These are phyloP conservation scores for Gorsachius magnificus DNA, from an alignment of 2,797 vertebrate species.

Conservation along the genomic window DNA sequence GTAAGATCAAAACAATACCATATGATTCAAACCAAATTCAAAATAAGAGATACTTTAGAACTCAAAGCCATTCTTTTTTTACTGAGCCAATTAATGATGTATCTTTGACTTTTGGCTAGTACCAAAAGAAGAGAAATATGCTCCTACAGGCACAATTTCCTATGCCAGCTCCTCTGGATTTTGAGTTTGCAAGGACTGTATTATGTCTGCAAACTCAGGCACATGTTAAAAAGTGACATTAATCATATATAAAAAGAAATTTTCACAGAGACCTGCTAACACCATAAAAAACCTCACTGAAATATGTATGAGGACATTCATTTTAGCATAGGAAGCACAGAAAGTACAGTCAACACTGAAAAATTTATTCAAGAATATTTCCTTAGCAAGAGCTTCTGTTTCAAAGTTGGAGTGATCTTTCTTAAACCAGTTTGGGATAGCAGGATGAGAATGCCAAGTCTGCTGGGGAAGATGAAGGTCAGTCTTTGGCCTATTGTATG, in stretches of 20 bases:
- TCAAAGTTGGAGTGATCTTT: not conserved
- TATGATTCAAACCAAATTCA: not conserved
- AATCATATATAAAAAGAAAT: not conserved
- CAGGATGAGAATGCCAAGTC: not conserved
- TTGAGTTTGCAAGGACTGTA: not conserved
- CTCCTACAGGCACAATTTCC: not conserved
- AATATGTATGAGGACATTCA: slow-evolving; percentile 1
- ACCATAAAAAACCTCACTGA: not conserved
- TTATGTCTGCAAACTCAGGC: not conserved
- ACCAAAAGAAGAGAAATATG: not conserved
- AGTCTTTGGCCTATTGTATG: not conserved
- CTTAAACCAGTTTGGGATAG: not conserved
- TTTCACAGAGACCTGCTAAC: not conserved
- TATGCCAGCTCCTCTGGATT: not conserved
- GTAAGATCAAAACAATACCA: not conserved
- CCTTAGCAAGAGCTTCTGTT: not conserved
- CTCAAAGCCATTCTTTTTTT: not conserved
- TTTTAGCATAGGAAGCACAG: slow-evolving; percentile 28
- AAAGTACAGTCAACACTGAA: slow-evolving; percentile 16
- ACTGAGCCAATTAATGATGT: not conserved
- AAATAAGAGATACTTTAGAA: not conserved
- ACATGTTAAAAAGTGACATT: not conserved
- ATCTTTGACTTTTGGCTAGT: not conserved
- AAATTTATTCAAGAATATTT: slow-evolving; percentile 3
- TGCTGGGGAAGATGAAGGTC: not conserved